Conservation (phyloP, 1,140 invertebrate species). For the Orius laevigatus region DNA sequence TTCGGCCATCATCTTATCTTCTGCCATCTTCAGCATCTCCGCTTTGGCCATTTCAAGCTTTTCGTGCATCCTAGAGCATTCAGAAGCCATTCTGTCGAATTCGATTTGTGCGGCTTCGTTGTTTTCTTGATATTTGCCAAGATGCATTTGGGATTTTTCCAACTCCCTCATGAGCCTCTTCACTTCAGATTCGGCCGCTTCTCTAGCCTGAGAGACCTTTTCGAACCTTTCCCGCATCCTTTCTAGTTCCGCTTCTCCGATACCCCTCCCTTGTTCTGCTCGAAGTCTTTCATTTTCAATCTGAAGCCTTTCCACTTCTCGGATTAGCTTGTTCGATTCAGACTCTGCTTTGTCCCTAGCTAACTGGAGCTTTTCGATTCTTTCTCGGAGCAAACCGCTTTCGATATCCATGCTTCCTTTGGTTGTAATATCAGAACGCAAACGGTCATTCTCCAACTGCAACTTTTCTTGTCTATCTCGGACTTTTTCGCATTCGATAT, state of each 20-base stretch:
- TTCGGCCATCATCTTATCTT: constrained; percentile 41
- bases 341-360: constrained; percentile 66
- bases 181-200: constrained; percentile 68
- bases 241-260: constrained; percentile 55
- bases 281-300: constrained; percentile 21
- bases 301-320: constrained; percentile 53
- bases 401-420: constrained; percentile 40
- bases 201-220: constrained; percentile 56
- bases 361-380: constrained; percentile 66
- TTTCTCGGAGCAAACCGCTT: constrained; percentile 66
- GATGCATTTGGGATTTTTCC: constrained; percentile 65
- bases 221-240: constrained; percentile 69
- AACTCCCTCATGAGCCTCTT: constrained; percentile 69
- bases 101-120: constrained; percentile 63
- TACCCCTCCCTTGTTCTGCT: constrained; percentile 30
- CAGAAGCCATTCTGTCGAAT: constrained; percentile 62
- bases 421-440: constrained; percentile 43
- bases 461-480: constrained; percentile 69
- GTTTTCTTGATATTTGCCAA: constrained; percentile 63
- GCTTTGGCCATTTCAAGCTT: constrained; percentile 48
- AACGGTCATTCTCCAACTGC: constrained; percentile 53
- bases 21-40: constrained; percentile 31
- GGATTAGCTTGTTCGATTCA: constrained; percentile 65
- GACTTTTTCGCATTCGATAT: constrained; percentile 73
- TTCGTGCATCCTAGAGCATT: constrained; percentile 61